phyloP scores from a whole-genome alignment of 2,888 invertebrate genomes.

The Pseudoips prasinana region DNA sequence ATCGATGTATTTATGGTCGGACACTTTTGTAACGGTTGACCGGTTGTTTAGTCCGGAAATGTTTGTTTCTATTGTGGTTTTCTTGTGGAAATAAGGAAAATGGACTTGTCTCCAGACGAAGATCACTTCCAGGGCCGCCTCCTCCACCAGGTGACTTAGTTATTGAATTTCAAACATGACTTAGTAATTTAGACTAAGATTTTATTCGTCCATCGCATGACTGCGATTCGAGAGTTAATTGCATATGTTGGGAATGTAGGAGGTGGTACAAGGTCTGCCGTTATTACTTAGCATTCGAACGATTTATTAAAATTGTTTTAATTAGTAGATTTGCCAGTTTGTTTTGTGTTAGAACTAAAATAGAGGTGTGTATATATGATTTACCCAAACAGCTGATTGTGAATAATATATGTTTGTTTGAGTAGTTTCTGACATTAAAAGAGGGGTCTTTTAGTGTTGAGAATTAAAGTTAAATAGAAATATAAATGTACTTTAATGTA shows the following conservation, averaged over 20 bases:
- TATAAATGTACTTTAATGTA: no score
- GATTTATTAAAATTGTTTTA: no score
- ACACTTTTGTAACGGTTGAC: slow-evolving; percentile 57
- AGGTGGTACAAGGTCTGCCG: slow-evolving; percentile 22
- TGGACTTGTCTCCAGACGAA: slow-evolving; percentile 90
- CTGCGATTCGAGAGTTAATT: slow-evolving; percentile 9
- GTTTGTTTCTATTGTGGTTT: slow-evolving; percentile 44
- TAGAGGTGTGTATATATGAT: no score
- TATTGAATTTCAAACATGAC: slow-evolving; percentile 5
- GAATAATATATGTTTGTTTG: no score
- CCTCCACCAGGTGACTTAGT: slow-evolving; percentile 84
- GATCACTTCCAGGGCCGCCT: slow-evolving; percentile 90
- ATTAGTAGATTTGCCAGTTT: no score
- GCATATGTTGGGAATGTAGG: slow-evolving; percentile 20
- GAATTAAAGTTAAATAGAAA: no score
- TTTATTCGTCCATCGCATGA: neutral
- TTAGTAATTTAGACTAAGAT: neutral
- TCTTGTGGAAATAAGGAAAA: slow-evolving; percentile 39
- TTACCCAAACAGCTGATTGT: no score
- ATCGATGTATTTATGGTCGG: slow-evolving; percentile 15
- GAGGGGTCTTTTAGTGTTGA: no score
- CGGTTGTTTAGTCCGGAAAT: slow-evolving; percentile 56
- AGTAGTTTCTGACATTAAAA: no score
- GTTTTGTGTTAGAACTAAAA: no score
- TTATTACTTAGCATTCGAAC: no score